Percentiles rank a stretch among this genome's conserved stretches.
phyloP scores from a whole-genome alignment of 37 sponge, comb jelly and placozoan species.

The Tethya wilhelma region DNA sequence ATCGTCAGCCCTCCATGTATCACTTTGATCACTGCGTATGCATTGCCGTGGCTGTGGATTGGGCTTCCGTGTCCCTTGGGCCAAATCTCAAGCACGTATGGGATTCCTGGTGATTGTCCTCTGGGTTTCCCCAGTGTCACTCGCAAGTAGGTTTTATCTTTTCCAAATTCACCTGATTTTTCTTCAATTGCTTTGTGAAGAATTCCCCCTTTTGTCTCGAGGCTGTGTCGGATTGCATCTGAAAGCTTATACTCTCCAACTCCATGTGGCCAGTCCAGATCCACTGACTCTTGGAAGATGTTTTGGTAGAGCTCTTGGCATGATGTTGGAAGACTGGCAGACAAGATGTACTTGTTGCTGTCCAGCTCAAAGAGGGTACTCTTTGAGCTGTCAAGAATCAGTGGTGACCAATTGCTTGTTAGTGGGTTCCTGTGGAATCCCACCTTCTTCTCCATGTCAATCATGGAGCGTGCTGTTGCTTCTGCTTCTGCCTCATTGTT shows the following conservation, averaged over 20 bases:
- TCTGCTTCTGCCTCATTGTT: background rate
- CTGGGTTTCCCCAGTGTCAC: conserved; percentile 46
- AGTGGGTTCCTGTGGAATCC: conserved; percentile 37
- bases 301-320: conserved; percentile 66
- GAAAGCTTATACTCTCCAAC: conserved; percentile 21
- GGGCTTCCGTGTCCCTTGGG: conserved; percentile 53
- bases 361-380: conserved; percentile 53
- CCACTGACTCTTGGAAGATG: conserved; percentile 31
- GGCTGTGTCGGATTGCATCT: conserved; percentile 74
- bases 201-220: background rate
- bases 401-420: conserved; percentile 42
- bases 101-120: conserved; percentile 71
- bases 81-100: conserved; percentile 82
- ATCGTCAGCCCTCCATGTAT: conserved; percentile 65
- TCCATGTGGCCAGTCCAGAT: conserved; percentile 47
- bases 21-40: conserved; percentile 68
- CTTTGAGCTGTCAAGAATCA: conserved; percentile 55
- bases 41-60: conserved; percentile 73
- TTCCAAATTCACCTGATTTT: too few species aligned
- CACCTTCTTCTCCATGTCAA: conserved; percentile 52
- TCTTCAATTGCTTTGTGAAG: conserved; percentile 46
- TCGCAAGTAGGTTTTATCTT: conserved; percentile 39
- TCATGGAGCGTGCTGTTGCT: background rate
- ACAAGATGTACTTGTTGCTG: conserved; percentile 42
- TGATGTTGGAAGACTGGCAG: conserved; percentile 62